Evolutionary conservation across 1,140 invertebrate species (phyloP).

Genomic region (Zelostemma sp.): DNA sequence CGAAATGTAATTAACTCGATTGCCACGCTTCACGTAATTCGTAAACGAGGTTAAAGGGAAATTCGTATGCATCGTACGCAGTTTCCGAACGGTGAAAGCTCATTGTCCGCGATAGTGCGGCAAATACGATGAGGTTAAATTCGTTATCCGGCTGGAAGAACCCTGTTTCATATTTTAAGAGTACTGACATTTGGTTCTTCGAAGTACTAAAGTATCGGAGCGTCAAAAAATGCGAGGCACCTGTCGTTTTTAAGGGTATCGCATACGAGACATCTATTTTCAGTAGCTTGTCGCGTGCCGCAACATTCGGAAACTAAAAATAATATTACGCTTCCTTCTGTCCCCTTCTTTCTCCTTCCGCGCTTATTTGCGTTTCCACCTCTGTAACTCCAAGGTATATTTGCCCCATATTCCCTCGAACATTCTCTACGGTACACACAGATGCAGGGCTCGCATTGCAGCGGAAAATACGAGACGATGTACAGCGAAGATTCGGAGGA

Average conservation of each 20-base stretch:
- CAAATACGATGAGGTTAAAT: too few species aligned
- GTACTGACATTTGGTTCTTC: too few species aligned
- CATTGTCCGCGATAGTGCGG: conserved; percentile 1
- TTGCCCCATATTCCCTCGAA: too few species aligned
- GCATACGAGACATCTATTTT: conserved; percentile 21
- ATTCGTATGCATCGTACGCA: conserved; percentile 16
- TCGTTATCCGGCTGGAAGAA: too few species aligned
- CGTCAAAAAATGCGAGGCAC: too few species aligned
- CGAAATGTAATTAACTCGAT: conserved; percentile 27
- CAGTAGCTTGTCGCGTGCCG: conserved; percentile 22
- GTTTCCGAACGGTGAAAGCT: neutral
- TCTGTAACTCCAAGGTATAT: neutral
- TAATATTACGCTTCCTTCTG: conserved; percentile 12
- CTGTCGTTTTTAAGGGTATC: too few species aligned
- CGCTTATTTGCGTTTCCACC: conserved; percentile 2
- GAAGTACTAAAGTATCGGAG: too few species aligned
- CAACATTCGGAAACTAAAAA: conserved; percentile 17
- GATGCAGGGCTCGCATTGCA: too few species aligned
- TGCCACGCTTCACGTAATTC: conserved; percentile 23
- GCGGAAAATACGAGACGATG: too few species aligned
- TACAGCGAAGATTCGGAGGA: too few species aligned
- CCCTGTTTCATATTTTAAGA: too few species aligned
- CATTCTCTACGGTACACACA: too few species aligned
- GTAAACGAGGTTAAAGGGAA: conserved; percentile 26
- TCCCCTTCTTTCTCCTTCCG: neutral